Conservation (phyloP, 2,113 vertebrate species). For the Spea multiplicata region DNA sequence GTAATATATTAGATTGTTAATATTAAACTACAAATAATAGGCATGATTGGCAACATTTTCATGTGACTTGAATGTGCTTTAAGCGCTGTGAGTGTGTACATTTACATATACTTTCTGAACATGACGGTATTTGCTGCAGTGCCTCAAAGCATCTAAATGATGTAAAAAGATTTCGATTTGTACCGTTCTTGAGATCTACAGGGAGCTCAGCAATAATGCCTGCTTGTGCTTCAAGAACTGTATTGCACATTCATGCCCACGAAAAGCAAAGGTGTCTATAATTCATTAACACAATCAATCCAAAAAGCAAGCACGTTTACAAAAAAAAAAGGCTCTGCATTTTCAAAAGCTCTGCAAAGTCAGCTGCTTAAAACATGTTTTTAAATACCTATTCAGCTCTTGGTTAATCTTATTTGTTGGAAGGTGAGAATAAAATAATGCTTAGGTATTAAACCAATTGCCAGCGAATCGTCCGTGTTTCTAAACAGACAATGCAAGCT, state of each 20-base stretch:
- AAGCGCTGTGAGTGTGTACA: too few relatives aligned
- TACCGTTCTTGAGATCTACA: not conserved
- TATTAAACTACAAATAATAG: too few relatives aligned
- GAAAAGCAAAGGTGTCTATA: conserved; percentile 32
- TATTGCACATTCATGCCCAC: conserved; percentile 10
- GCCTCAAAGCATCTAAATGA: not conserved
- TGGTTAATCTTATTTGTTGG: not conserved
- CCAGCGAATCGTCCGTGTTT: not conserved
- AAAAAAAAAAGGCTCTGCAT: not conserved
- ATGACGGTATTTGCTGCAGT: too few relatives aligned
- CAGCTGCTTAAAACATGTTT: not conserved
- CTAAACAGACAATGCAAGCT: not conserved
- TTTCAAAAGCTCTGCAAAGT: not conserved
- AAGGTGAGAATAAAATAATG: not conserved
- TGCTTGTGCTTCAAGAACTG: conserved; percentile 9
- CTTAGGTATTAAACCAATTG: not conserved
- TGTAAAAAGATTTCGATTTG: conserved; percentile 15
- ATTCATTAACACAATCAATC: conserved; percentile 17
- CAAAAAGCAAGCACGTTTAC: not conserved
- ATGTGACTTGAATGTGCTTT: too few relatives aligned
- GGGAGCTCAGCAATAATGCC: conserved; percentile 10
- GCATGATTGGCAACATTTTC: too few relatives aligned
- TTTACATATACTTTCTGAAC: too few relatives aligned
- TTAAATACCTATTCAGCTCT: not conserved
- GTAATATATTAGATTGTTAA: too few relatives aligned